A percentile compares a stretch with the other conserved stretches of the same genome.
phyloP scores from a whole-genome alignment of 2,113 vertebrate species.

The Promerops cafer region DNA sequence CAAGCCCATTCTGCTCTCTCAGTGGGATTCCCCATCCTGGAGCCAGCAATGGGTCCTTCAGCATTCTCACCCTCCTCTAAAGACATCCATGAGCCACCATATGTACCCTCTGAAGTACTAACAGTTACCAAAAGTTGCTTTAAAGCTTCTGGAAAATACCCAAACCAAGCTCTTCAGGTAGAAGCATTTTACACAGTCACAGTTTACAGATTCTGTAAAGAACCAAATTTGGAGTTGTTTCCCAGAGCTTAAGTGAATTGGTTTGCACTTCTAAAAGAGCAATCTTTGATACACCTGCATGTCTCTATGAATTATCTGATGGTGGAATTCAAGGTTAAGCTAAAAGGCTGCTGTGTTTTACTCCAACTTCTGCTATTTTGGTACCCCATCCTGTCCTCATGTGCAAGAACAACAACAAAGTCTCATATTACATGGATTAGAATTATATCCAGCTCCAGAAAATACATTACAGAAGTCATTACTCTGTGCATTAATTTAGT shows the following conservation, averaged over 20 bases:
- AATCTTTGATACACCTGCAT: neutral
- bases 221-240: neutral
- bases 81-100: neutral
- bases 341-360: neutral
- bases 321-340: neutral
- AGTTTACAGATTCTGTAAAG: neutral
- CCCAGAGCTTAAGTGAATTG: neutral
- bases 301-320: neutral
- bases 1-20: neutral
- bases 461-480: neutral
- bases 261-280: neutral
- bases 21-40: fast-evolving
- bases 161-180: neutral
- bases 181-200: neutral
- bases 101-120: neutral
- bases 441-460: neutral
- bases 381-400: neutral
- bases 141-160: neutral
- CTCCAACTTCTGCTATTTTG: neutral
- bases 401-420: neutral
- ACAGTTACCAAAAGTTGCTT: neutral
- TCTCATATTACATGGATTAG: neutral
- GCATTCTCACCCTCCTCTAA: neutral
- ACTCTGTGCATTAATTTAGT: neutral
- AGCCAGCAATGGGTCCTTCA: neutral